These are phyloP conservation scores for Venustaconcha ellipsiformis DNA, from an alignment of 1,140 invertebrate genomes.

Conservation along the genomic window DNA sequence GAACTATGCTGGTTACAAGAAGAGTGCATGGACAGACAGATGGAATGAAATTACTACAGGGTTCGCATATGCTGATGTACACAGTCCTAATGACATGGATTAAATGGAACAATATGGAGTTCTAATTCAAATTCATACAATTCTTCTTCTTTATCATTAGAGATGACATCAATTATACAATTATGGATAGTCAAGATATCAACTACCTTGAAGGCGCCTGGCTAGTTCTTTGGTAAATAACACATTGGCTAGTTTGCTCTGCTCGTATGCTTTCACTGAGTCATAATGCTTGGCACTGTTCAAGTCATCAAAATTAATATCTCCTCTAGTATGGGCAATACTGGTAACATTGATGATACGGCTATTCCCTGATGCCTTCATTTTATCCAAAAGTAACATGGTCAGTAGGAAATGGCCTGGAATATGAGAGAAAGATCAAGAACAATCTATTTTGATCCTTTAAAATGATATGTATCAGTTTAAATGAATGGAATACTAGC, in stretches of 20 bases:
- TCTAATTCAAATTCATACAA: too few relatives aligned
- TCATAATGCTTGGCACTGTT: constrained; percentile 73
- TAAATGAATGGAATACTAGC: too few relatives aligned
- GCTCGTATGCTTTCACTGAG: constrained; percentile 74
- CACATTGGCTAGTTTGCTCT: constrained; percentile 70
- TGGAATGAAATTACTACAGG: too few relatives aligned
- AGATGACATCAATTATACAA: not conserved
- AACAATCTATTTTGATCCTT: too few relatives aligned
- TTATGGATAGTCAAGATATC: not conserved
- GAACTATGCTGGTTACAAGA: too few relatives aligned
- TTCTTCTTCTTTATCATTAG: too few relatives aligned
- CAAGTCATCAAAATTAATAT: constrained; percentile 77
- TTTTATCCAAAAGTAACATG: constrained; percentile 50
- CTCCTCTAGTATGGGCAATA: constrained; percentile 23
- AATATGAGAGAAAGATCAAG: too few relatives aligned
- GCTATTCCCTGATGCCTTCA: constrained; percentile 59
- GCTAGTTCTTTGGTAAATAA: constrained; percentile 67
- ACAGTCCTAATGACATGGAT: too few relatives aligned
- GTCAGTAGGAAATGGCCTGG: constrained; percentile 61
- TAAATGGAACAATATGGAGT: too few relatives aligned
- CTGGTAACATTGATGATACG: constrained; percentile 52
- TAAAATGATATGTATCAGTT: too few relatives aligned
- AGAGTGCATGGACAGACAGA: too few relatives aligned
- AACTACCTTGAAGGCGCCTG: constrained; percentile 52
- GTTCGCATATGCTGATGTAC: too few relatives aligned